These are phyloP conservation scores for Halictus ligatus DNA, from an alignment of 2,888 invertebrate species.

Conservation along the genomic window DNA sequence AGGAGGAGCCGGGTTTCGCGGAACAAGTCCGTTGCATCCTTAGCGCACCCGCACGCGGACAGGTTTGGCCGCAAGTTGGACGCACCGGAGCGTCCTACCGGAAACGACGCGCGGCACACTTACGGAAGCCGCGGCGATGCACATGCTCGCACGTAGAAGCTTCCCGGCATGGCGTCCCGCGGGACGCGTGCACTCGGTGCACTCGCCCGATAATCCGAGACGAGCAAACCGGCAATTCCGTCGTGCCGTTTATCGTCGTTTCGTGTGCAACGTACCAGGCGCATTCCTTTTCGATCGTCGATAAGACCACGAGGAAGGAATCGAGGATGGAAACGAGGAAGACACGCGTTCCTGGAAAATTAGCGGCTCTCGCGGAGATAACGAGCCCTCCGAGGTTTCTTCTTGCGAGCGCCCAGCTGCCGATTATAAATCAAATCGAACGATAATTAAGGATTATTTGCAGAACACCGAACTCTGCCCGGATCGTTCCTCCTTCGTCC, in stretches of 20 bases:
- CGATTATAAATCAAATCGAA: conserved; percentile 10
- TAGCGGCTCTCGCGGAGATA: conserved; percentile 16
- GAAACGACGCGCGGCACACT: conserved; percentile 48
- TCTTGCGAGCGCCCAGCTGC: not conserved
- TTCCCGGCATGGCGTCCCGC: conserved; percentile 33
- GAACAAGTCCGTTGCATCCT: conserved; percentile 24
- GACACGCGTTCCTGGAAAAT: conserved; percentile 44
- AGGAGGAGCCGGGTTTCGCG: conserved; percentile 14
- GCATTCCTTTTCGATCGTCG: conserved; percentile 31
- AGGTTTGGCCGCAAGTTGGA: not conserved
- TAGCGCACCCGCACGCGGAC: not conserved
- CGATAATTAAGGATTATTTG: not conserved
- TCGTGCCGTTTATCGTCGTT: conserved; percentile 36
- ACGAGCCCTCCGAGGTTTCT: not conserved
- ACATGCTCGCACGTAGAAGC: conserved; percentile 40
- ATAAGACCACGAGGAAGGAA: conserved; percentile 36
- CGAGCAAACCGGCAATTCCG: conserved; percentile 39
- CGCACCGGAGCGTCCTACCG: conserved; percentile 39
- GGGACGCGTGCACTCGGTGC: conserved; percentile 40
- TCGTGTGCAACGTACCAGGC: conserved; percentile 3
- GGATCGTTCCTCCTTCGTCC: no score
- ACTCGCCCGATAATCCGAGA: conserved; percentile 37
- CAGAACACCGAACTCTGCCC: no score
- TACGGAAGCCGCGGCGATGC: conserved; percentile 48
- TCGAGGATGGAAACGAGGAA: conserved; percentile 32